Evolutionary conservation across 2,797 vertebrate species (phyloP).

Genomic region (Sternotherus odoratus): DNA sequence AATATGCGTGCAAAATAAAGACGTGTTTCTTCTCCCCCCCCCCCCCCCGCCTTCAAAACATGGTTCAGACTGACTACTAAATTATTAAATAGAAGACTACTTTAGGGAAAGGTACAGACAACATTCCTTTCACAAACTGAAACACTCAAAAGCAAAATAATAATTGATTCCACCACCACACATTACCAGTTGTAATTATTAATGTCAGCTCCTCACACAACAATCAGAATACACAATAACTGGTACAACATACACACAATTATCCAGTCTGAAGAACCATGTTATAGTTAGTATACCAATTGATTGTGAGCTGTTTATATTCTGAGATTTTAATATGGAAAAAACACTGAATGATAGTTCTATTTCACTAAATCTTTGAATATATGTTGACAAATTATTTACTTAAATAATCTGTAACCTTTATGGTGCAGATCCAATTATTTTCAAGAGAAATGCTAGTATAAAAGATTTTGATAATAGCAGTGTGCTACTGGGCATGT

Average conservation of each 20-base stretch:
- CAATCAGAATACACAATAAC: constrained; percentile 13
- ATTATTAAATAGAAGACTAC: constrained; percentile 66
- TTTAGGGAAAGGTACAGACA: constrained; percentile 56
- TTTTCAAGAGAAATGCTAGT: constrained; percentile 6
- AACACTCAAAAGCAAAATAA: constrained; percentile 17
- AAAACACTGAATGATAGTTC: neutral
- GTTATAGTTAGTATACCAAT: constrained; percentile 22
- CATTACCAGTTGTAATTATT: constrained; percentile 7
- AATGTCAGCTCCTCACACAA: constrained; percentile 41
- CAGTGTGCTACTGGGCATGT: neutral
- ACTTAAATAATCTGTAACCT: neutral
- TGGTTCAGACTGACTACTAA: constrained; percentile 48
- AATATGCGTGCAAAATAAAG: constrained; percentile 68
- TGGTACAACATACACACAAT: neutral
- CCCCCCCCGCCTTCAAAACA: constrained; percentile 39
- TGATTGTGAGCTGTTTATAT: constrained; percentile 32
- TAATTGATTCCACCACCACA: constrained; percentile 3
- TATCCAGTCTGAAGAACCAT: constrained; percentile 27
- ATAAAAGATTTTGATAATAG: neutral
- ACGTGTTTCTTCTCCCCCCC: constrained; percentile 36
- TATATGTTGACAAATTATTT: neutral
- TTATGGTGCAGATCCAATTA: constrained; percentile 1
- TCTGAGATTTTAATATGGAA: neutral
- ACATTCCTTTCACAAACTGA: constrained; percentile 31
- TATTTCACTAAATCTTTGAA: neutral